Base-by-base conservation (phyloP, 2,797 vertebrate genomes). In the Fundulus diaphanus region DNA sequence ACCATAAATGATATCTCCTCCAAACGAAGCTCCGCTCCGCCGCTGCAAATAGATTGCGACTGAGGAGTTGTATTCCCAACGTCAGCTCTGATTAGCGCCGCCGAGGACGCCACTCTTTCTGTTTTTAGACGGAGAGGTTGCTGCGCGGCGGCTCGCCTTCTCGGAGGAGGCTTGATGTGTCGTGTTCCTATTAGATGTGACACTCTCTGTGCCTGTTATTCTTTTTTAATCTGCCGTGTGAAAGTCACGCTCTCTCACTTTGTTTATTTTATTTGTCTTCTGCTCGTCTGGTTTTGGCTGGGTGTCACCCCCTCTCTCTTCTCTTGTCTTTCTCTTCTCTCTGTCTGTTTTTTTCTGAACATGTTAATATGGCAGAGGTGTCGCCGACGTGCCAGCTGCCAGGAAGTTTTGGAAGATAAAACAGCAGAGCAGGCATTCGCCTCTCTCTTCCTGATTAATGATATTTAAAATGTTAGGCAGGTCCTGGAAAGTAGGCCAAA, bases 101-200 rank as follows among this genome's bases (percentile, higher is more conserved):
- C 70, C 29, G 57, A 84, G 37, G 78, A 72, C 48, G 42, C 49
- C 0, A 31, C 73, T 80, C 54, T 40, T 80, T 88, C 76, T 83
- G 86, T 81, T 90, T 91, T 87, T 80, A 82, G 82, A 83, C 72
- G 70, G 82, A 85, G 83, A 81, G 67, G 85, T 80, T 88, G 72
- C 74, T 48, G 80, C 81, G 85, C 86, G 82, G 86, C 83, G 77
- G 77, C 88, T 80, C 56, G n/a, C 51, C 37, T 59, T 83, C 89
- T 87, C 88, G 0, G 75, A 80, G 88, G 89, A 80, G 76, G 71
- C 76, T 35, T 87, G 89, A 90, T 80, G 89, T 74, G 82, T 88
- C 73, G 54, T 87, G 77, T 85, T 88, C 87, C 87, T 81, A 95
- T 93, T 89, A 89, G 90, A 93, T 88, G 90, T 92, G 93, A 93